Conservation (phyloP, 2,888 invertebrate species). For the Perizoma affinitatum region DNA sequence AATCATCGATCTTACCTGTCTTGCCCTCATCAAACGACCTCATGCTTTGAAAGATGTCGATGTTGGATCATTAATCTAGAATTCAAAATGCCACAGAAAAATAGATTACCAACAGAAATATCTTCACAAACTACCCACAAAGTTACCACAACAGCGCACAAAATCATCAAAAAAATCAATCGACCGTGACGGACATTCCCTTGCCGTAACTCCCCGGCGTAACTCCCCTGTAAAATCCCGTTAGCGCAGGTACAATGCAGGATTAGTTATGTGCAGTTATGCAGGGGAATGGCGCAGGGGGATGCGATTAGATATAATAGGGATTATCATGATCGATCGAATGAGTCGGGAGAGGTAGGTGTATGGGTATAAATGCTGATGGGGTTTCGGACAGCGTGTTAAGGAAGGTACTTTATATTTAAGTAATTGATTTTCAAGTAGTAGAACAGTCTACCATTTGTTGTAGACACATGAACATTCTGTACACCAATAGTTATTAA, state of each 20-base stretch:
- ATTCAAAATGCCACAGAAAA: too few relatives aligned
- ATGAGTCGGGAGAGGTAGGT: constrained; percentile 19
- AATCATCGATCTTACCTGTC: constrained; percentile 2
- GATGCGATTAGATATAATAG: constrained; percentile 45
- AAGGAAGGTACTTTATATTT: too few relatives aligned
- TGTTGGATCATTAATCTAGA: too few relatives aligned
- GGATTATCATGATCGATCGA: constrained; percentile 41
- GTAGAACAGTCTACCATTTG: too few relatives aligned
- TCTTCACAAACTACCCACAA: constrained; percentile 12
- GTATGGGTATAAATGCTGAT: background rate
- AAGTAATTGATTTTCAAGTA: too few relatives aligned
- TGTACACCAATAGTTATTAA: too few relatives aligned
- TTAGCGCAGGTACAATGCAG: constrained; percentile 54
- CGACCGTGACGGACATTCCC: constrained; percentile 25
- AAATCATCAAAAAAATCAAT: constrained; percentile 38
- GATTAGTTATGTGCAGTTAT: constrained; percentile 55
- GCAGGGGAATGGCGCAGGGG: constrained; percentile 35
- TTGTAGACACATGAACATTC: too few relatives aligned
- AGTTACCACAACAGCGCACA: constrained; percentile 8
- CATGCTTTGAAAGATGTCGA: background rate
- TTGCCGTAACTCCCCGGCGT: constrained; percentile 1
- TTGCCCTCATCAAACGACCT: constrained; percentile 7
- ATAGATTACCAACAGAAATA: too few relatives aligned
- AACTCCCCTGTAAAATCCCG: constrained; percentile 39
- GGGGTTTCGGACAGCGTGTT: constrained; percentile 8